Percentiles rank a stretch among this genome's conserved stretches.
phyloP scores from a whole-genome alignment of 2,797 vertebrate genomes.

The Adelosebastes latens region DNA sequence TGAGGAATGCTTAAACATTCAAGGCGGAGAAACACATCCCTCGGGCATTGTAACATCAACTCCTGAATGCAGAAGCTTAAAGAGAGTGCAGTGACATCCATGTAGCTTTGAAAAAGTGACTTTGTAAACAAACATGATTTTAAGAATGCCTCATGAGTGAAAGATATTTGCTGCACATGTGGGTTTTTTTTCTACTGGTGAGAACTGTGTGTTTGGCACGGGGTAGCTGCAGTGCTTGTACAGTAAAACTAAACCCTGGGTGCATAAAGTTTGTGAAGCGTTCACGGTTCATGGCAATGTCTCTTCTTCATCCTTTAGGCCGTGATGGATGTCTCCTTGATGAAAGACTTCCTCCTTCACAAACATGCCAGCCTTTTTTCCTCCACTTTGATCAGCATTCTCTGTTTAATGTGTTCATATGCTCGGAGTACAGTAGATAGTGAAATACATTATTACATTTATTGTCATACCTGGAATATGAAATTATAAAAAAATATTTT shows the following conservation, averaged over 20 bases:
- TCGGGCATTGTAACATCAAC: constrained; percentile 34
- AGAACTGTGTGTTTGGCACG: constrained; percentile 38
- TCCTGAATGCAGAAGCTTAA: constrained; percentile 66
- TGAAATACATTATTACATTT: constrained; percentile 63
- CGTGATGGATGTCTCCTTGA: constrained; percentile 14
- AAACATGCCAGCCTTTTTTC: constrained; percentile 13
- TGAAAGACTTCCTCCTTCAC: constrained; percentile 44
- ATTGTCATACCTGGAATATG: constrained; percentile 67
- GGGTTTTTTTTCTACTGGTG: constrained; percentile 25
- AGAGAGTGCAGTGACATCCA: constrained; percentile 58
- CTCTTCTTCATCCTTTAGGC: constrained; percentile 28
- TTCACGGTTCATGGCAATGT: constrained; percentile 27
- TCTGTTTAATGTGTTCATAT: constrained; percentile 58
- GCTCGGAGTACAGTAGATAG: constrained; percentile 78
- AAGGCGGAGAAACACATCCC: constrained; percentile 40
- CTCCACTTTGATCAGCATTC: constrained; percentile 22
- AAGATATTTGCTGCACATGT: constrained; percentile 45
- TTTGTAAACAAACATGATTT: constrained; percentile 75
- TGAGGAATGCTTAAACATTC: constrained; percentile 57
- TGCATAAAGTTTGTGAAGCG: constrained; percentile 32
- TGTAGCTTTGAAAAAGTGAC: constrained; percentile 60
- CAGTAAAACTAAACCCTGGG: constrained; percentile 50
- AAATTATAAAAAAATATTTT: constrained; percentile 51
- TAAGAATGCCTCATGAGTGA: constrained; percentile 50
- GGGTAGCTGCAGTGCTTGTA: constrained; percentile 51